These are phyloP conservation scores for Ochotona curzoniae DNA, from an alignment of 2,113 vertebrate species.

Conservation along the genomic window DNA sequence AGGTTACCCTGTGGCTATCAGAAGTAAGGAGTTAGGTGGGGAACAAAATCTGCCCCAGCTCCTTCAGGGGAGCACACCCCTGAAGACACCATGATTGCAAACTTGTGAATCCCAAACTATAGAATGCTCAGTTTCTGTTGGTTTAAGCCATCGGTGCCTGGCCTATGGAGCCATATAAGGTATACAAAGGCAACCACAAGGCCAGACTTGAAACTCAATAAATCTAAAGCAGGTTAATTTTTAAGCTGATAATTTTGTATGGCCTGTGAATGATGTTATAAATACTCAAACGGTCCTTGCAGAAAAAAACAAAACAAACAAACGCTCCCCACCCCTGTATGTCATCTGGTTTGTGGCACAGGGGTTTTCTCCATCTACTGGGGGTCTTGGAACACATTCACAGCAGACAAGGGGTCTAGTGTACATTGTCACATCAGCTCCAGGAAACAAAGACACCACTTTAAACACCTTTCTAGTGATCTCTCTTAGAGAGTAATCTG, in stretches of 20 bases:
- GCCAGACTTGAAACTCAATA: no score
- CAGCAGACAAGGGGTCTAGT: background rate
- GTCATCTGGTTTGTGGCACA: background rate
- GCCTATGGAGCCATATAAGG: no score
- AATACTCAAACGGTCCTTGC: no score
- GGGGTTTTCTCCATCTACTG: no score
- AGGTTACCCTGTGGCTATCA: background rate
- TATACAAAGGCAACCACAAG: no score
- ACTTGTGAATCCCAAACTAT: background rate
- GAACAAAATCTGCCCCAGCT: background rate
- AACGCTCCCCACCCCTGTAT: background rate
- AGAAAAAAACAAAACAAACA: no score
- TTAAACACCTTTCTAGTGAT: background rate
- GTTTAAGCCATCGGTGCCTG: background rate
- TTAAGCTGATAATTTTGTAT: no score
- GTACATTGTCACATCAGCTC: background rate
- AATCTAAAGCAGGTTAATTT: no score
- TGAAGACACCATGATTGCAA: background rate
- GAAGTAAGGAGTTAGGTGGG: background rate
- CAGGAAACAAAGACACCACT: background rate
- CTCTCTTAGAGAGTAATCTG: conserved; percentile 6
- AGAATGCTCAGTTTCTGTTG: background rate
- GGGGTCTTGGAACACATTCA: no score
- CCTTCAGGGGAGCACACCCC: background rate
- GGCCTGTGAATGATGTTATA: no score